Percentiles rank a stretch among this genome's conserved stretches.
Evolutionary conservation across 2,888 invertebrate species (phyloP).

Genomic region (Rhimphoctona megacephalus): DNA sequence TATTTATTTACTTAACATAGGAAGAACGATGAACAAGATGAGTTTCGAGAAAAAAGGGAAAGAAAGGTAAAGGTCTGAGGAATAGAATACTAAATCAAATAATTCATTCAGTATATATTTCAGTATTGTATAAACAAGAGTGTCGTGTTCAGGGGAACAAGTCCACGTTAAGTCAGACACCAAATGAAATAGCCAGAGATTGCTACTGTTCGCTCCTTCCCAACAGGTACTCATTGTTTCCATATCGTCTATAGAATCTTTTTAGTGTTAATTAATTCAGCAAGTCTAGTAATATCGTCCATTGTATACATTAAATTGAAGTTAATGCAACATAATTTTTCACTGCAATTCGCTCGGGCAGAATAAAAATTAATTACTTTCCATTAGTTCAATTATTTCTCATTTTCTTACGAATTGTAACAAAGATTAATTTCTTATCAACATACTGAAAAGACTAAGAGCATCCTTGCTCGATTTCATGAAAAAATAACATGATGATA

Average conservation of each 20-base stretch:
- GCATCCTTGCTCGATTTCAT: neutral
- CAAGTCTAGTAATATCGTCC: neutral
- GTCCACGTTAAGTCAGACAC: conserved; percentile 55
- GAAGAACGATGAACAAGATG: conserved; percentile 33
- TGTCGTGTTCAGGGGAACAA: conserved; percentile 51
- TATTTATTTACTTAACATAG: neutral
- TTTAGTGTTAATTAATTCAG: neutral
- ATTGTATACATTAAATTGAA: conserved; percentile 5
- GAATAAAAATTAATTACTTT: neutral
- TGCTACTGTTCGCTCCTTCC: neutral
- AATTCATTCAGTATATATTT: conserved; percentile 18
- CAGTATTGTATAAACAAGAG: conserved; percentile 2
- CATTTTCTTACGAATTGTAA: neutral
- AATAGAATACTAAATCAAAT: neutral
- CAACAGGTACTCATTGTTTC: conserved; percentile 6
- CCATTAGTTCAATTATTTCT: neutral
- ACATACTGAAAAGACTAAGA: neutral
- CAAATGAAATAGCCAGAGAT: conserved; percentile 1
- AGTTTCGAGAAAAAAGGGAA: neutral
- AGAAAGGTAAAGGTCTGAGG: conserved; percentile 25
- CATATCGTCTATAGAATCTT: neutral
- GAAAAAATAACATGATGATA: neutral
- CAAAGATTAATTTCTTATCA: neutral
- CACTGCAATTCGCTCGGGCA: neutral
- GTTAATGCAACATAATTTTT: neutral